A percentile compares a stretch with the other conserved stretches of the same genome.
phyloP scores from a whole-genome alignment of 2,888 invertebrate genomes.

The Cistogaster globosa region DNA sequence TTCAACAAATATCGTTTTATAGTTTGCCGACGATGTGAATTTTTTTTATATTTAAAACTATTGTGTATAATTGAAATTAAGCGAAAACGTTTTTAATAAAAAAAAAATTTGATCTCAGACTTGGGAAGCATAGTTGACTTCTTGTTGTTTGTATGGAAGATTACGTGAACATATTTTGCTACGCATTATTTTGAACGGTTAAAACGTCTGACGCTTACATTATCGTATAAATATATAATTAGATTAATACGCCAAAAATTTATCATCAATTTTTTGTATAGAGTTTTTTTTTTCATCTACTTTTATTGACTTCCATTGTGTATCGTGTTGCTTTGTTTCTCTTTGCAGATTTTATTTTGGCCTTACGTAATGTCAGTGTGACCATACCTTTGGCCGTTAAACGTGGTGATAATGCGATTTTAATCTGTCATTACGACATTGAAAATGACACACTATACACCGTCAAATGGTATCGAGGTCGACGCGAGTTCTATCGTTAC shows the following conservation, averaged over 20 bases:
- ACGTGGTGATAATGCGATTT: conserved; percentile 86
- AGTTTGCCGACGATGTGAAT: no score
- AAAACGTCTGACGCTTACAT: conserved; percentile 1
- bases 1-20: background rate
- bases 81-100: no score
- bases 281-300: background rate
- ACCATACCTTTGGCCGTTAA: conserved; percentile 87
- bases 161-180: no score
- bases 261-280: conserved; percentile 13
- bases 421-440: conserved; percentile 91
- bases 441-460: conserved; percentile 91
- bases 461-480: conserved; percentile 95
- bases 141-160: no score
- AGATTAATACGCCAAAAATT: conserved; percentile 11
- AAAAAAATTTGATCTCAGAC: no score
- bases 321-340: conserved; percentile 40
- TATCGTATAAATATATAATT: background rate
- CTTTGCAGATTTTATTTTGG: conserved; percentile 78
- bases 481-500: conserved; percentile 92
- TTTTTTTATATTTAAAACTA: no score
- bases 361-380: conserved; percentile 87
- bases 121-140: no score
- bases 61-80: no score
- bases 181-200: no score
- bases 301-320: conserved; percentile 1